Evolutionary conservation across 2,888 invertebrate genomes (phyloP).

Genomic region (Tipula unca): DNA sequence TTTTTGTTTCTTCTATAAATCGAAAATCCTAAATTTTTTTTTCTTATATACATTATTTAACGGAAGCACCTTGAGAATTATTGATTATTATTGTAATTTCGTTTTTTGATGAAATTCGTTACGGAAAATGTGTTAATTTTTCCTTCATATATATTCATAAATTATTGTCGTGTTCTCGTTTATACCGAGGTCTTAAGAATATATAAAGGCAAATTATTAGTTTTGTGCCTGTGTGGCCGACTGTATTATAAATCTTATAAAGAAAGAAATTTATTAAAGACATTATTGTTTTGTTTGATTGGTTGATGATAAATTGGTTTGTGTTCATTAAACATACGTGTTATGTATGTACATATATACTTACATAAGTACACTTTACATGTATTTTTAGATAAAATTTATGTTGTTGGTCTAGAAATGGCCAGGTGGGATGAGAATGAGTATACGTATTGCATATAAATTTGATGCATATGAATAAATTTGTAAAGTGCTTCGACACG

Average conservation of each 20-base stretch:
- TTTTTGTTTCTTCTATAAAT: neutral
- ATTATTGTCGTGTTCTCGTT: neutral
- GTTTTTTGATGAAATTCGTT: neutral
- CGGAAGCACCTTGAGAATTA: constrained; percentile 14
- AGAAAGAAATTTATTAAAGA: neutral
- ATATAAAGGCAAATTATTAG: neutral
- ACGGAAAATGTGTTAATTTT: constrained; percentile 14
- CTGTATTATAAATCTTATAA: neutral
- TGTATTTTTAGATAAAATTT: no score
- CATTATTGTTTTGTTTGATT: neutral
- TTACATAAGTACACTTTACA: no score
- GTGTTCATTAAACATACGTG: constrained; percentile 1
- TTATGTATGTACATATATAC: neutral
- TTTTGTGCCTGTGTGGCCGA: neutral
- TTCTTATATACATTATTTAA: neutral
- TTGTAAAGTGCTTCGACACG: no score
- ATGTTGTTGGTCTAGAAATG: no score
- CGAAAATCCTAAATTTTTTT: neutral
- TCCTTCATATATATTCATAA: neutral
- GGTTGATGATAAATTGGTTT: constrained; percentile 15
- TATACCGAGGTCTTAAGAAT: neutral
- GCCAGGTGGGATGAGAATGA: no score
- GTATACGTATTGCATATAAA: no score
- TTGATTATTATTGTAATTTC: constrained; percentile 3
- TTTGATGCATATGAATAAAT: no score